Percentiles rank a stretch among this genome's conserved stretches.
Evolutionary conservation across 2,113 vertebrate species (phyloP).

Genomic region (Sus scrofa): T2T-Sscrofa CM000814.6:44487501-44488000

Average conservation of each 20-base stretch:
- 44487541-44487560: too few relatives aligned
- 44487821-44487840: background rate
- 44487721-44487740: conserved; percentile 64
- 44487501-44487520: too few relatives aligned
- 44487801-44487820: background rate
- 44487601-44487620: too few relatives aligned
- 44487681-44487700: too few relatives aligned
- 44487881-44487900: background rate
- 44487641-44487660: too few relatives aligned
- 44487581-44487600: too few relatives aligned
- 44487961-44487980: background rate
- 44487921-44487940: background rate
- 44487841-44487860: background rate
- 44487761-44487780: rapidly evolving
- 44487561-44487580: too few relatives aligned
- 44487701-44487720: too few relatives aligned
- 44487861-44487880: background rate
- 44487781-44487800: background rate
- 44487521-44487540: too few relatives aligned
- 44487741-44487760: background rate
- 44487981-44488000: background rate
- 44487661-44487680: too few relatives aligned
- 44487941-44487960: background rate
- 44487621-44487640: too few relatives aligned
- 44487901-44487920: background rate